Percentiles rank a stretch among this genome's conserved stretches.
These are phyloP conservation scores for Ophthalmolycus amberensis DNA, from an alignment of 2,113 vertebrate species.

Conservation along the genomic window DNA sequence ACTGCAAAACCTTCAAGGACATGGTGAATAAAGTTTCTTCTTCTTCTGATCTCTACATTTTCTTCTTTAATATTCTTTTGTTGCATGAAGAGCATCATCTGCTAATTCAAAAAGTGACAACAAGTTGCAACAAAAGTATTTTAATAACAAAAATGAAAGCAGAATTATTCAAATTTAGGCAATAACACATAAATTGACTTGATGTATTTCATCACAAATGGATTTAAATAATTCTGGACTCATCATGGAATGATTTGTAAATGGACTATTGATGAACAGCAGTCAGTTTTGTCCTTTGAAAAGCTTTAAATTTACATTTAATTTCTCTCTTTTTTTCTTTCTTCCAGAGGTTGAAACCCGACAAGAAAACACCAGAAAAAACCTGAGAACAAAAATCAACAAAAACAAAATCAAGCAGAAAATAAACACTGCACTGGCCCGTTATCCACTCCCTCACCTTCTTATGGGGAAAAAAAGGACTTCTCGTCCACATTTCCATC, in stretches of 20 bases:
- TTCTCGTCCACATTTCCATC: slow-evolving; percentile 81
- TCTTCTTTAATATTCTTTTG: background rate
- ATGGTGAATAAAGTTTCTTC: slow-evolving; percentile 71
- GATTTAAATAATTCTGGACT: background rate
- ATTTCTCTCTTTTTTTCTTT: slow-evolving; percentile 25
- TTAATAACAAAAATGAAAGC: background rate
- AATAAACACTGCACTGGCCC: slow-evolving; percentile 66
- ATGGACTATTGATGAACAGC: background rate
- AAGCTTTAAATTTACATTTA: background rate
- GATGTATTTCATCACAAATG: background rate
- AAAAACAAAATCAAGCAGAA: slow-evolving; percentile 63
- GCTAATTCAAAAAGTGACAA: background rate
- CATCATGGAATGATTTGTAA: background rate
- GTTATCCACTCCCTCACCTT: slow-evolving; percentile 72
- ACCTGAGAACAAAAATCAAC: slow-evolving; percentile 73
- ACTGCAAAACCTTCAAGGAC: slow-evolving; percentile 50
- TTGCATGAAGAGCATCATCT: background rate
- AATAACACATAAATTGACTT: background rate
- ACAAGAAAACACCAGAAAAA: slow-evolving; percentile 81
- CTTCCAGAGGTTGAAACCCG: slow-evolving; percentile 80
- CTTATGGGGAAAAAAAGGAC: slow-evolving; percentile 40
- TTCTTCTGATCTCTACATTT: background rate
- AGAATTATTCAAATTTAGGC: background rate
- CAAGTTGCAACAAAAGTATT: background rate
- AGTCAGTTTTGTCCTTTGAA: background rate